A percentile compares a stretch with the other conserved stretches of the same genome.
Evolutionary conservation across 2,888 invertebrate species (phyloP).

Genomic region (Pachliopta kotzebuea): DNA sequence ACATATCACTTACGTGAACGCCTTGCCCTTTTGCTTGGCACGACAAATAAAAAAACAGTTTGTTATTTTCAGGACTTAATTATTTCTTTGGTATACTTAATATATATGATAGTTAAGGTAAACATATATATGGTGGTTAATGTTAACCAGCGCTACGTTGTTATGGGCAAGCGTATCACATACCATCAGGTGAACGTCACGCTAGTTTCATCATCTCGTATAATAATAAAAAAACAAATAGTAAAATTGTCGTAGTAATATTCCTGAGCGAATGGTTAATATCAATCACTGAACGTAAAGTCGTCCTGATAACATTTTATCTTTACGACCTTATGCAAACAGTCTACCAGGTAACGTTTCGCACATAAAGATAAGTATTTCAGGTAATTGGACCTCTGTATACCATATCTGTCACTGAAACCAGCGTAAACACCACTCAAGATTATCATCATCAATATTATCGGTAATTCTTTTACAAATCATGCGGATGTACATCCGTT

Average conservation of each 20-base stretch:
- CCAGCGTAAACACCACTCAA: neutral
- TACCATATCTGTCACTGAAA: neutral
- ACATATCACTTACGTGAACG: no score
- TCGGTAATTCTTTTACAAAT: neutral
- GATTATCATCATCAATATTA: neutral
- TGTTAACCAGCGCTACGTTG: no score
- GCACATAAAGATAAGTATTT: neutral
- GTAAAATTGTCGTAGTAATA: neutral
- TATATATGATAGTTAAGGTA: no score
- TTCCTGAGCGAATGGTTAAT: neutral
- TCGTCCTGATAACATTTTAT: constrained; percentile 2
- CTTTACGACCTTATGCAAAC: constrained; percentile 1
- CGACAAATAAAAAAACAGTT: no score
- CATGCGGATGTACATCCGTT: neutral
- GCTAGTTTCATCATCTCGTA: no score
- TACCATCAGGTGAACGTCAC: no score
- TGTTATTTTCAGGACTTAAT: no score
- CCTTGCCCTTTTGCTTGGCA: no score
- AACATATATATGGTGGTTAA: no score
- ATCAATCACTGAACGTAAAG: constrained; percentile 3
- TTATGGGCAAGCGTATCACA: no score
- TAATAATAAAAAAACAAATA: neutral
- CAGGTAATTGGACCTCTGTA: neutral
- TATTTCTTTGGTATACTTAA: no score
- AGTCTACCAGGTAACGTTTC: neutral